Evolutionary conservation across 2,888 invertebrate genomes (phyloP), one percentile per base, ranked within the genome.

Genomic region (Pristionchus entomophagus): DNA sequence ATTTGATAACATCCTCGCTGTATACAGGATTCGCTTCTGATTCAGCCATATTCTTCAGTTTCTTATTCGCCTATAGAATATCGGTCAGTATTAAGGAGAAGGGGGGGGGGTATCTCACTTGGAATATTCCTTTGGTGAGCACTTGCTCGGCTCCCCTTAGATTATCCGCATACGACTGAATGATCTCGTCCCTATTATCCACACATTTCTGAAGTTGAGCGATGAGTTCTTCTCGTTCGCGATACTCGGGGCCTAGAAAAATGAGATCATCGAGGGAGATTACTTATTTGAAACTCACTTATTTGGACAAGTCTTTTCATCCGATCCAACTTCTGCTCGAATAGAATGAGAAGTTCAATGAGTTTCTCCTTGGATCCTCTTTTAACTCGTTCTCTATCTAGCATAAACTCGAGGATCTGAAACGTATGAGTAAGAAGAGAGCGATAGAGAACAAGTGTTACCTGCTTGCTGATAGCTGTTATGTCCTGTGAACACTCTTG

Each of bases 1-100:
- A 86, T 49, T 92, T 90, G 56, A 92, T 88, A 38, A 92, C 87
- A n/a, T 88, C 88, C 82, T 92, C 92, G 62, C 90, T 90, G 85
- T 91, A 88, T n/a, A 91, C 90, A 6, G 89, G 89, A 26, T 89
- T 89, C 17, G 82, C 84, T 32, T 91, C 90, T 6, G 91, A 88
- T 32, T 88, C 87, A 49, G 88, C 87, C 32, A 91, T 88, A 12
- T 89, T 85, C 73, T 90, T 90, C 78, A 92, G 69, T 82, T 90
- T 90, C 49, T 89, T 89, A 69, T 88, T 90, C 12, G 91, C 92
- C 91, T 92, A 62, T 83, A 90, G 32, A 0, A 35, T 2, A 32
- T 2, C 8, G 5, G 29, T 80, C 22, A 73, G 38, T n/a, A 56
- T 29, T 5, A 51, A 32, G 10, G 22, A 32, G 19, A 77, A n/a